These are phyloP conservation scores for Trichacis sp. DNA, from an alignment of 2,888 invertebrate genomes.

Conservation along the genomic window DNA sequence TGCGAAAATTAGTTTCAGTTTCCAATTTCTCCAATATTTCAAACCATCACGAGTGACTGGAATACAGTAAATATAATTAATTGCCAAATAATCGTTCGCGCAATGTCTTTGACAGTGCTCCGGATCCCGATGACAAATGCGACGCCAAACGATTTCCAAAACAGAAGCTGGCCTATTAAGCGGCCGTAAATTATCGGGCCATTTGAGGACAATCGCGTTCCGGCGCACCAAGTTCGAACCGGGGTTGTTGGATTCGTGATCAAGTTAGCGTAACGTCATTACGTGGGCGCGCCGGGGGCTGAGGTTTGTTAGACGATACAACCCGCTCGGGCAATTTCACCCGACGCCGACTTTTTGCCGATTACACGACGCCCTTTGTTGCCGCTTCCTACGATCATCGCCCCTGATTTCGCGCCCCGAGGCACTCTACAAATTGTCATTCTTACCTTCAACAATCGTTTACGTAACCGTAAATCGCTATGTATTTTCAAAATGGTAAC, in stretches of 20 bases:
- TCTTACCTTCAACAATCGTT: background rate
- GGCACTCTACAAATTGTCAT: constrained; percentile 40
- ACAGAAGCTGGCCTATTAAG: constrained; percentile 50
- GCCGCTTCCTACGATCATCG: background rate
- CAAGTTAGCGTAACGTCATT: constrained; percentile 65
- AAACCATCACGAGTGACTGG: too few relatives aligned
- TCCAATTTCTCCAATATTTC: too few relatives aligned
- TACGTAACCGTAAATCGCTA: background rate
- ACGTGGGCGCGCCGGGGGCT: constrained; percentile 53
- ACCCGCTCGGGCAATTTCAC: constrained; percentile 63
- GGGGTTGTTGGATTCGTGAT: constrained; percentile 53
- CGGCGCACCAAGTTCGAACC: constrained; percentile 42
- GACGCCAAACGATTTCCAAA: constrained; percentile 4
- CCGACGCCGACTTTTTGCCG: constrained; percentile 57
- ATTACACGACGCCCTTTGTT: constrained; percentile 46
- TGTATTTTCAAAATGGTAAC: too few relatives aligned
- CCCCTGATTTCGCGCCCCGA: constrained; percentile 37
- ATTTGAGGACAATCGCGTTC: constrained; percentile 45
- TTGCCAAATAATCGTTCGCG: background rate
- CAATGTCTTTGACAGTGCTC: constrained; percentile 3
- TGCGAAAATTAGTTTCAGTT: too few relatives aligned
- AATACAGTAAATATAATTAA: background rate
- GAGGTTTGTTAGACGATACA: constrained; percentile 45
- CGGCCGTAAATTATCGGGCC: constrained; percentile 55
- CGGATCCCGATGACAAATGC: background rate